Conservation (phyloP, 2,888 invertebrate species). For the Cerceris ruficornis region DNA sequence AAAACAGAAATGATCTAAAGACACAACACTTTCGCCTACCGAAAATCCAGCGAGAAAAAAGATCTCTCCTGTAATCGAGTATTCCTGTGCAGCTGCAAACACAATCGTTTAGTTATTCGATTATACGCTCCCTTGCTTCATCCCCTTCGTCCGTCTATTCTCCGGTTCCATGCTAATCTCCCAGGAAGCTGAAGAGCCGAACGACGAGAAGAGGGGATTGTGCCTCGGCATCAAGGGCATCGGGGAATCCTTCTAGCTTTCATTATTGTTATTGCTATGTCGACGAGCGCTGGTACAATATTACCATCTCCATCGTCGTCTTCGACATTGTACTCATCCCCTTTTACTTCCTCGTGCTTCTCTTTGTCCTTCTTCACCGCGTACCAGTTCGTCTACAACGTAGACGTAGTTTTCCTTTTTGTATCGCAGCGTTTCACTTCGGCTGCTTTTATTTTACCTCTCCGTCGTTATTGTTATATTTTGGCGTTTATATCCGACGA, state of each 20-base stretch:
- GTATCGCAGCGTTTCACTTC: neutral
- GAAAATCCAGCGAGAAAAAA: constrained; percentile 32
- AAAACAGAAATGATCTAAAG: no score
- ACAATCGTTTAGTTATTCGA: constrained; percentile 73
- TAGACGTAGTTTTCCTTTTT: no score
- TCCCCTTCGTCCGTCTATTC: constrained; percentile 43
- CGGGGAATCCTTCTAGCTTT: constrained; percentile 72
- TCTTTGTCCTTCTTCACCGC: constrained; percentile 12
- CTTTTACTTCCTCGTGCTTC: constrained; percentile 4
- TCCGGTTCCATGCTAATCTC: constrained; percentile 71
- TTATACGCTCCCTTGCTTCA: constrained; percentile 65
- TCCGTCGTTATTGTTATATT: constrained; percentile 14
- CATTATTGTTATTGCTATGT: constrained; percentile 73
- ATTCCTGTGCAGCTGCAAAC: constrained; percentile 64
- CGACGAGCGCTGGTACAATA: constrained; percentile 60
- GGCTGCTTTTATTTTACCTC: neutral
- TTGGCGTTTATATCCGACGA: neutral
- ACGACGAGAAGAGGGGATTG: constrained; percentile 55
- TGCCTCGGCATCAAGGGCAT: constrained; percentile 69
- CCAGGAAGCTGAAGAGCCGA: constrained; percentile 65
- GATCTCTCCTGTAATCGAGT: constrained; percentile 48
- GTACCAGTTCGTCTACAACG: constrained; percentile 22
- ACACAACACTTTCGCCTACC: neutral
- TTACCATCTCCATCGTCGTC: constrained; percentile 51
- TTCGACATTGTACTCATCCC: constrained; percentile 42